Conservation (phyloP, 2,797 vertebrate species). For the Syngnathus acus region DNA sequence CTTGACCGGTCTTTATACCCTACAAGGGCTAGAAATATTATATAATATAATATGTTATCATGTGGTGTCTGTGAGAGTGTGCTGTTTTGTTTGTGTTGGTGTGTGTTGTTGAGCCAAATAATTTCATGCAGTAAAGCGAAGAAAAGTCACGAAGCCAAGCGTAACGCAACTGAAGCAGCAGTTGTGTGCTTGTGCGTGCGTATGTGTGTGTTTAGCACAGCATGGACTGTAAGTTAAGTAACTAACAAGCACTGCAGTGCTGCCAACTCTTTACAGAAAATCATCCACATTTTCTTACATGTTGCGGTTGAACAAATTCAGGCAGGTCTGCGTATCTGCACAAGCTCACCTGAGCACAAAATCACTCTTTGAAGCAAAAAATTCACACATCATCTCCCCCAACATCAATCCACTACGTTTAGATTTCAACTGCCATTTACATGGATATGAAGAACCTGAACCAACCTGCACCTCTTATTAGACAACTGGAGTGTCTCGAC, state of each 20-base stretch:
- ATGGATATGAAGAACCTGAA: conserved; percentile 1
- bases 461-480: no score
- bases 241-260: conserved; percentile 30
- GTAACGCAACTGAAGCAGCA: conserved; percentile 35
- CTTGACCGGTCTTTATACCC: conserved; percentile 26
- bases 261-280: conserved; percentile 36
- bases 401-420: conserved; percentile 52
- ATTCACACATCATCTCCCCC: conserved; percentile 44
- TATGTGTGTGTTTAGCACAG: conserved; percentile 17
- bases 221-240: conserved; percentile 20
- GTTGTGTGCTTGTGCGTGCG: conserved; percentile 5
- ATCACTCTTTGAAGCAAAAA: conserved; percentile 66
- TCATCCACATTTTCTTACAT: conserved; percentile 29
- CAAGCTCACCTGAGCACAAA: conserved; percentile 64
- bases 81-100: conserved; percentile 18
- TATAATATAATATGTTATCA: conserved; percentile 16
- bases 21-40: conserved; percentile 16
- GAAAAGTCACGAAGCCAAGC: conserved; percentile 36
- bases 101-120: conserved; percentile 32
- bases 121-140: conserved; percentile 30
- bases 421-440: conserved; percentile 26
- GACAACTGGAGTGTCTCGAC: no score
- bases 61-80: conserved; percentile 22
- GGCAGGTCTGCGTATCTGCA: conserved; percentile 37
- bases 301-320: conserved; percentile 22